These are phyloP conservation scores for Fragum whitleyi DNA, from an alignment of 2,888 invertebrate genomes.

Conservation along the genomic window DNA sequence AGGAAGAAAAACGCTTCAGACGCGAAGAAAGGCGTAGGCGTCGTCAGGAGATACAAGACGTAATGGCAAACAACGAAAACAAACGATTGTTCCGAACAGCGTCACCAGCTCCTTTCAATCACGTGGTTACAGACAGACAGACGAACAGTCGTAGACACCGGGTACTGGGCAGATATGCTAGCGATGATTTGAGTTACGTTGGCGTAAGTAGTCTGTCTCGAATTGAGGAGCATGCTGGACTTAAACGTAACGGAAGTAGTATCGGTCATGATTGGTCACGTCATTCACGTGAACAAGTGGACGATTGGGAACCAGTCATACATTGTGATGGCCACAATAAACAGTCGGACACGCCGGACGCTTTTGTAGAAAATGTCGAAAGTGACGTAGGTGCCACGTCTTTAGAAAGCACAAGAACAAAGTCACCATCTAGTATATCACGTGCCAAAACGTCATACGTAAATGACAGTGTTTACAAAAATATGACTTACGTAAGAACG, in stretches of 20 bases:
- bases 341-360: not conserved
- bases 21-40: conserved; percentile 30
- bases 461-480: not conserved
- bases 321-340: not conserved
- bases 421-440: not conserved
- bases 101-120: not conserved
- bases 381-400: not conserved
- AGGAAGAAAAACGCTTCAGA: conserved; percentile 29
- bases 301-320: not conserved
- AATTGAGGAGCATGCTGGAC: conserved; percentile 15
- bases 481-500: conserved; percentile 7
- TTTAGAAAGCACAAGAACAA: not conserved
- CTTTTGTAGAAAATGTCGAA: not conserved
- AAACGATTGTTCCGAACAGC: conserved; percentile 6
- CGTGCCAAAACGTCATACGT: conserved; percentile 16
- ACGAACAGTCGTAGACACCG: not conserved
- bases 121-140: not conserved
- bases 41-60: conserved; percentile 15
- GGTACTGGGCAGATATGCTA: not conserved
- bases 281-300: conserved; percentile 31
- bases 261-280: conserved; percentile 47
- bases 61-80: conserved; percentile 26
- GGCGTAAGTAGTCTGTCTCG: conserved; percentile 6
- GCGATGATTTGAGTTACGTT: not conserved
- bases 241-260: conserved; percentile 28